phyloP scores from a whole-genome alignment of 1,140 invertebrate genomes.

The Oryzaephilus surinamensis region DNA sequence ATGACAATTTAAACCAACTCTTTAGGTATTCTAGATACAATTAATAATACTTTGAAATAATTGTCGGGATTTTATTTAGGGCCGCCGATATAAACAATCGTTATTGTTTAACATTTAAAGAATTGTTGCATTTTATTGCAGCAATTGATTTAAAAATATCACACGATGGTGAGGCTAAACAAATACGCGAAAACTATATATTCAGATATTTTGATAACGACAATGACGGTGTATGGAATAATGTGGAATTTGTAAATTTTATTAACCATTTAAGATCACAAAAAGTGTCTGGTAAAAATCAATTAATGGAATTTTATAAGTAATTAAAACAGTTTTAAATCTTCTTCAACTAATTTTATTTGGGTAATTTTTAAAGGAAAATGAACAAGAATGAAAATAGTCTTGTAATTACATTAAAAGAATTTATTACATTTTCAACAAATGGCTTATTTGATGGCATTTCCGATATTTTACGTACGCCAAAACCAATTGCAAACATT shows the following conservation, averaged over 20 bases:
- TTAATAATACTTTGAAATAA: no score
- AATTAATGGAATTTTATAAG: slow-evolving; percentile 22
- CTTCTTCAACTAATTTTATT: background rate
- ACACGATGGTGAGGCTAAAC: slow-evolving; percentile 35
- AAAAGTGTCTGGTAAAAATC: slow-evolving; percentile 21
- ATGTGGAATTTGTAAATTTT: slow-evolving; percentile 22
- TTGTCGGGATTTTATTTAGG: slow-evolving; percentile 38
- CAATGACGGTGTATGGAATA: slow-evolving; percentile 20
- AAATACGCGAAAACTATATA: slow-evolving; percentile 39
- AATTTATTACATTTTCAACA: no score
- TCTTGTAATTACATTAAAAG: no score
- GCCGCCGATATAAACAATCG: slow-evolving; percentile 37
- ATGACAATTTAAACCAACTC: slow-evolving; percentile 28
- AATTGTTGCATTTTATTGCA: slow-evolving; percentile 36
- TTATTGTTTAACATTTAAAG: slow-evolving; percentile 37
- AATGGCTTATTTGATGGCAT: no score
- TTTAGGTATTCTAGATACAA: no score
- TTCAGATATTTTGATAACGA: slow-evolving; percentile 34
- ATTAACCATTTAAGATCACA: slow-evolving; percentile 17
- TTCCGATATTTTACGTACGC: no score
- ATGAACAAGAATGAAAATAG: no score
- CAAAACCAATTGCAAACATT: no score
- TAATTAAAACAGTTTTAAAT: slow-evolving; percentile 1
- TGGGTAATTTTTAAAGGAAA: no score
- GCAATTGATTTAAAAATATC: slow-evolving; percentile 36